Evolutionary conservation across 2,797 vertebrate species (phyloP).

Genomic region (Hydrophis major): DNA sequence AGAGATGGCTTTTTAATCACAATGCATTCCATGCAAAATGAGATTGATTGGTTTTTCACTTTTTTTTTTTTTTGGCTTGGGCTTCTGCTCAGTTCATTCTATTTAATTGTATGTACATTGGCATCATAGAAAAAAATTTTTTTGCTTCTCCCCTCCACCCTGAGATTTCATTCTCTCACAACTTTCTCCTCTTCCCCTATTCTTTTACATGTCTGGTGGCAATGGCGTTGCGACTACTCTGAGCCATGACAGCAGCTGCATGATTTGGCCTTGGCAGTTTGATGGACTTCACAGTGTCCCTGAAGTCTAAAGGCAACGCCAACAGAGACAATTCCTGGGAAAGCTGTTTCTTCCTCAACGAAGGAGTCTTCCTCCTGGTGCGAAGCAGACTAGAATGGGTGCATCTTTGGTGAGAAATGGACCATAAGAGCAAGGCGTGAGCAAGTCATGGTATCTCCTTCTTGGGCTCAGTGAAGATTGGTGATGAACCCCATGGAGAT

Average conservation of each 20-base stretch:
- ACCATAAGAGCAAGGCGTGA: background rate
- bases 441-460: background rate
- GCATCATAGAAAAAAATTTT: background rate
- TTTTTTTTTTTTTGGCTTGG: conserved; percentile 51
- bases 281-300: background rate
- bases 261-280: conserved; percentile 36
- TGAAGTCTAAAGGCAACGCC: conserved; percentile 54
- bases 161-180: conserved; percentile 15
- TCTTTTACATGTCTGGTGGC: background rate
- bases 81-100: conserved; percentile 43
- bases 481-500: conserved; percentile 31
- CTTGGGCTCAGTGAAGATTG: background rate
- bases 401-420: conserved; percentile 74
- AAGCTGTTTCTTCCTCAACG: conserved; percentile 13
- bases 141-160: rapidly evolving
- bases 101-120: conserved; percentile 52
- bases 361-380: conserved; percentile 35
- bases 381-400: conserved; percentile 34
- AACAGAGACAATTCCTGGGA: conserved; percentile 28
- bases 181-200: background rate
- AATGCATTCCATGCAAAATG: conserved; percentile 42
- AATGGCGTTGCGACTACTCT: background rate
- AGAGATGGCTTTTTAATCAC: conserved; percentile 28
- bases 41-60: conserved; percentile 1
- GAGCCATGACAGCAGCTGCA: background rate